A percentile compares a stretch with the other conserved stretches of the same genome.
Evolutionary conservation across 2,888 invertebrate genomes (phyloP).

Genomic region (Lissocephala sabroskyi): DNA sequence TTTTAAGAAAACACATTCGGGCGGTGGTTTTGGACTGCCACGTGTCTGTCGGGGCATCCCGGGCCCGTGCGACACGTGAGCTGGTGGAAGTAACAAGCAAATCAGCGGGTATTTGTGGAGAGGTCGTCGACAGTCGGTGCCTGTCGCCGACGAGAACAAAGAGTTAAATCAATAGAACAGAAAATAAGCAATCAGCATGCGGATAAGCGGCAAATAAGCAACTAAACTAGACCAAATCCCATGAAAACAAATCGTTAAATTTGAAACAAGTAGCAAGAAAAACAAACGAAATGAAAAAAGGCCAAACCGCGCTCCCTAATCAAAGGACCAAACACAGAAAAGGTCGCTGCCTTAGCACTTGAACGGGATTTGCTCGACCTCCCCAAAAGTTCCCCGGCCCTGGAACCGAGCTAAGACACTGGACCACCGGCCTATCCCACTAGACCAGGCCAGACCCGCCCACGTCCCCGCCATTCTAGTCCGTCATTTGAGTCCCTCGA

Average conservation of each 20-base stretch:
- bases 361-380: conserved; percentile 35
- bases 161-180: conserved; percentile 4
- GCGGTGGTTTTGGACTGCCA: too few relatives aligned
- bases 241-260: too few relatives aligned
- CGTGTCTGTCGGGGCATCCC: too few relatives aligned
- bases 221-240: neutral
- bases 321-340: conserved; percentile 11
- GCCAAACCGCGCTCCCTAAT: conserved; percentile 13
- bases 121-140: too few relatives aligned
- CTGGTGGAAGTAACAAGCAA: too few relatives aligned
- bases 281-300: conserved; percentile 14
- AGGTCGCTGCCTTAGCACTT: conserved; percentile 27
- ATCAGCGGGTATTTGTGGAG: too few relatives aligned
- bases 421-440: too few relatives aligned
- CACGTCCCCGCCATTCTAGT: neutral
- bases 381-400: conserved; percentile 4
- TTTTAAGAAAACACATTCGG: too few relatives aligned
- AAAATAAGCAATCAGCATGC: too few relatives aligned
- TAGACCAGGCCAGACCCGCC: neutral
- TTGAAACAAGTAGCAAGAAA: neutral
- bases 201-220: conserved; percentile 5
- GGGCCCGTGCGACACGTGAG: too few relatives aligned
- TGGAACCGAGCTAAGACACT: too few relatives aligned
- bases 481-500: too few relatives aligned
- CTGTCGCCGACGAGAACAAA: neutral